Conservation (phyloP, 2,888 invertebrate species). For the Sphaerophoria taeniata region DNA sequence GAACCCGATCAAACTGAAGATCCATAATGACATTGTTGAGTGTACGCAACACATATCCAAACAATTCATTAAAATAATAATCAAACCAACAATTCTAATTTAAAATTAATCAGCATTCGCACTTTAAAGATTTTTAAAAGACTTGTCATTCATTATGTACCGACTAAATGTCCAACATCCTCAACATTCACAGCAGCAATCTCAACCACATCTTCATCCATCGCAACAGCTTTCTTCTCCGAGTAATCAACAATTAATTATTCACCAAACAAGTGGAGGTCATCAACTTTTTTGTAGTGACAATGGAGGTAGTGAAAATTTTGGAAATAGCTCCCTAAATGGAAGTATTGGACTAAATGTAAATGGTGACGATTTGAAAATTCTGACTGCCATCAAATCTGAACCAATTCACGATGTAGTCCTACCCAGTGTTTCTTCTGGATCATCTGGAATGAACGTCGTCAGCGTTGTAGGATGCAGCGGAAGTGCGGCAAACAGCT, state of each 20-base stretch:
- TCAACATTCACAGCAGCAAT: slow-evolving; percentile 78
- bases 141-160: slow-evolving; percentile 80
- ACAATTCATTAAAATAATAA: no score
- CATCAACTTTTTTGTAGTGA: slow-evolving; percentile 74
- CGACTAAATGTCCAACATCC: slow-evolving; percentile 80
- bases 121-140: no score
- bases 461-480: slow-evolving; percentile 60
- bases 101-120: no score
- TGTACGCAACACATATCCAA: no score
- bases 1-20: no score
- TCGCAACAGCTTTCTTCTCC: slow-evolving; percentile 72
- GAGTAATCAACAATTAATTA: slow-evolving; percentile 73
- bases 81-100: no score
- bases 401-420: slow-evolving; percentile 81
- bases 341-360: slow-evolving; percentile 56
- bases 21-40: no score
- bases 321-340: slow-evolving; percentile 45
- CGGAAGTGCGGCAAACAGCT: slow-evolving; percentile 50
- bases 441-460: slow-evolving; percentile 59
- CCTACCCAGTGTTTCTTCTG: slow-evolving; percentile 65
- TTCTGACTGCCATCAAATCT: slow-evolving; percentile 81
- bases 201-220: slow-evolving; percentile 73
- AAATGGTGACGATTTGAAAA: slow-evolving; percentile 79
- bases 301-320: slow-evolving; percentile 54
- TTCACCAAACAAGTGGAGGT: slow-evolving; percentile 70